Evolutionary conservation across 2,888 invertebrate species (phyloP), one percentile per base, ranked within the genome.

Genomic region (Notocelia uddmanniana): DNA sequence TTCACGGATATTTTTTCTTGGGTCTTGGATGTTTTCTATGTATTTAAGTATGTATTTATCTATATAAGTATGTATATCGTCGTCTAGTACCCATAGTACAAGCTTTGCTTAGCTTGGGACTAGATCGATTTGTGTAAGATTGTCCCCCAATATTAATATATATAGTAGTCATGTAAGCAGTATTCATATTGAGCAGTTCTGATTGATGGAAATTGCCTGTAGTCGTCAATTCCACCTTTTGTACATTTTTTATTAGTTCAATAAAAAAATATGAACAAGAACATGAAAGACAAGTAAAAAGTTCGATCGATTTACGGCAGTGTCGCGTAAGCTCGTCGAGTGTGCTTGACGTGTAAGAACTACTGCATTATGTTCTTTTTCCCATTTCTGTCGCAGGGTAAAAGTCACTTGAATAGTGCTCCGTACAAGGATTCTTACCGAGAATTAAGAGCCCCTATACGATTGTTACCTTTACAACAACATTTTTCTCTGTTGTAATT

Each of bases 351-450:
- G 21, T 57, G 37, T 50, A 13, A 21, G 23, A 50, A 55, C 45
- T 57, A 48, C 26, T 21, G 19, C 19, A 18, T 63, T 69, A 37
- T 31, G 13, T 48, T 45, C 1, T 63, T 62, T 69, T 64, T 58
- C 26, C 41, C 23, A 55, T 69, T 62, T 69, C 21, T 48, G n/a
- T 23, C 13, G 21, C 67, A 21, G 26, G 18, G 31, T 9, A 37
- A 62, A 55, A 23, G 26, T 45, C 31, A 34, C 48, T 26, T 54
- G 60, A 55, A 69, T 54, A 63, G n/a, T 11, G 23, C 62, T 54
- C 3, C 13, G 31, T n/a, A 18, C 11, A 13, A 34, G 48, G 15
- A 37, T 11, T 34, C 34, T 68, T 50, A 31, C 1, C 37, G 15
- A 5, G n/a, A 54, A 23, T 41, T 11, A 55, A 55, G 54, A 21